Base-by-base conservation (phyloP, 2,113 vertebrate species). In the Malurus elegans region DNA sequence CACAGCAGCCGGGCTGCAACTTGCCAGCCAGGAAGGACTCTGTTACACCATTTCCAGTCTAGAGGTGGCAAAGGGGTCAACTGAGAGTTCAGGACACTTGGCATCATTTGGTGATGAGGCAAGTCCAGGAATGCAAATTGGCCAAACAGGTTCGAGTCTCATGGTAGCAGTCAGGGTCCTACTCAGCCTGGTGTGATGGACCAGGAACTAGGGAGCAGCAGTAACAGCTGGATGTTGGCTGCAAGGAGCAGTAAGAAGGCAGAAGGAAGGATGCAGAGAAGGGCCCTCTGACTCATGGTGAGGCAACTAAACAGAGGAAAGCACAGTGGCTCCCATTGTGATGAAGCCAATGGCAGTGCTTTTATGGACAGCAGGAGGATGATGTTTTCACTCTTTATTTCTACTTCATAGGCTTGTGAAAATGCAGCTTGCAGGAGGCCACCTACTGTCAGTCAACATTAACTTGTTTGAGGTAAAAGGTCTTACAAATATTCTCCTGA, bases 41-140 rank as follows among this genome's bases (percentile, higher is more conserved):
- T 2, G 1, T n/a, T 18, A 18, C 25, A 42, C 13, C 0, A 0
- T 58, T 86, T 44, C 34, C 31, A 84, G 16, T 29, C 32, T 34
- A 69, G 18, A 3, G 1, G 2, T 58, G 32, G 14, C 18, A 42
- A 38, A 0, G 1, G 12, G 8, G 1, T 29, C 28, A 50, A 4
- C 0, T n/a, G 40, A 72, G 38, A 60, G 6, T 48, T 28, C 57
- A 76, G 67, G 67, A 84, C 11, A 6, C 31, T 76, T 61, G 21
- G 12, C 14, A 79, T 56, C 12, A 16, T n/a, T 80, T 78, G 7
- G 16, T 15, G 28, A 31, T 44, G 29, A 60, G 48, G 8, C 12
- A 84, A 29, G 21, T 32, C n/a, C 14, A 34, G 36, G 15, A 71
- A 74, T 47, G 6, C 38, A 71, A 71, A 23, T 6, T 48, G 36